Conservation (phyloP, 1,140 invertebrate species). For the Brachionus calyciflorus region DNA sequence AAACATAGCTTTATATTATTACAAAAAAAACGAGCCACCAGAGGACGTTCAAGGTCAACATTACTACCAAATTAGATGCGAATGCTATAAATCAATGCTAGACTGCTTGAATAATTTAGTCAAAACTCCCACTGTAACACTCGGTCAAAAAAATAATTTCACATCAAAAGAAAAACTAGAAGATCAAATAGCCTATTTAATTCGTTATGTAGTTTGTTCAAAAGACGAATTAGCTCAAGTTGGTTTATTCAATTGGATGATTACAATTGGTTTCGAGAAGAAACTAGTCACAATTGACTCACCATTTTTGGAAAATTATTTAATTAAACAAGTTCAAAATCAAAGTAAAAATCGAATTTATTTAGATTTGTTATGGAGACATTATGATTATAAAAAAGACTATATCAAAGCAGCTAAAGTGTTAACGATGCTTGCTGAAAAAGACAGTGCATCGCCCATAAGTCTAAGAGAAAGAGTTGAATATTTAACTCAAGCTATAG, state of each 20-base stretch:
- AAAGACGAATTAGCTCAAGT: slow-evolving; percentile 85
- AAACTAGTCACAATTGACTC: slow-evolving; percentile 72
- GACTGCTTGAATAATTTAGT: slow-evolving; percentile 75
- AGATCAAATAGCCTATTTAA: slow-evolving; percentile 60
- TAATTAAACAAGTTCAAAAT: slow-evolving; percentile 65
- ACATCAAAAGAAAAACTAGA: slow-evolving; percentile 55
- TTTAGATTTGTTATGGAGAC: slow-evolving; percentile 89
- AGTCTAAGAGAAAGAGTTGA: slow-evolving; percentile 70
- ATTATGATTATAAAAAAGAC: slow-evolving; percentile 85
- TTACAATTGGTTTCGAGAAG: slow-evolving; percentile 71
- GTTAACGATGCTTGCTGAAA: slow-evolving; percentile 78
- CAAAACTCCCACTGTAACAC: slow-evolving; percentile 63
- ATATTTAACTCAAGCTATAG: slow-evolving; percentile 84
- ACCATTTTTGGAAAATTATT: slow-evolving; percentile 76
- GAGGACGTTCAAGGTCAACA: slow-evolving; percentile 67
- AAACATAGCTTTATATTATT: slow-evolving; percentile 80
- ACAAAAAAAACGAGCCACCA: slow-evolving; percentile 75
- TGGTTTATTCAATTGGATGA: slow-evolving; percentile 87
- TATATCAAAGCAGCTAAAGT: slow-evolving; percentile 88
- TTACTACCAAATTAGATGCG: slow-evolving; percentile 66
- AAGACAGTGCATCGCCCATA: slow-evolving; percentile 65
- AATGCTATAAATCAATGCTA: slow-evolving; percentile 82
- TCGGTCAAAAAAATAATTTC: slow-evolving; percentile 55
- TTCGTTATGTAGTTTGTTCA: slow-evolving; percentile 60
- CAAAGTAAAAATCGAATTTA: slow-evolving; percentile 63